phyloP scores from a whole-genome alignment of 2,797 vertebrate species.

The Cossypha polioptera region DNA sequence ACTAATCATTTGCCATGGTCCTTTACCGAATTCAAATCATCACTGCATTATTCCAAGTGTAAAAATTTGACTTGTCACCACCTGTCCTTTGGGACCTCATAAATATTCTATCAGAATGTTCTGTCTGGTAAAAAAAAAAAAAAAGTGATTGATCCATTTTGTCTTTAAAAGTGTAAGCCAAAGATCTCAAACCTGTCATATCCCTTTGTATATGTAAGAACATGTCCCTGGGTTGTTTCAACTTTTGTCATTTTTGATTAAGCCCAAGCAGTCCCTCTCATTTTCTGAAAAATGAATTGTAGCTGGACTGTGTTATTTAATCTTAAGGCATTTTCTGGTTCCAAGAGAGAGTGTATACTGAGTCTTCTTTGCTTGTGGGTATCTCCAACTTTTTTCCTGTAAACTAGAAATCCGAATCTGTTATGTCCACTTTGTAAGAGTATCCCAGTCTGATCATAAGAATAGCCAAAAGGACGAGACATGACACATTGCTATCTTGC shows the following conservation, averaged over 20 bases:
- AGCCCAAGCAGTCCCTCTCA: neutral
- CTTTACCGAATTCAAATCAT: neutral
- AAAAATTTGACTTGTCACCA: neutral
- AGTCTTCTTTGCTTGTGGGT: neutral
- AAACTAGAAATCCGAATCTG: neutral
- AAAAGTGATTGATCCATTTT: neutral
- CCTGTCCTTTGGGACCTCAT: neutral
- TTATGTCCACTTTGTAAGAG: neutral
- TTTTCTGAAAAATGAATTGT: neutral
- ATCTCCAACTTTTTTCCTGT: neutral
- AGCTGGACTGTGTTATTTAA: neutral
- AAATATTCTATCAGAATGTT: neutral
- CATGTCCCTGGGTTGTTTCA: neutral
- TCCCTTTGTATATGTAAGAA: conserved; percentile 76
- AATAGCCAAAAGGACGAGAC: neutral
- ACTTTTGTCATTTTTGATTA: neutral
- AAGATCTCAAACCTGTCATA: conserved; percentile 73
- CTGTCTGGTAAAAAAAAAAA: neutral
- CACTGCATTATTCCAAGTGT: neutral
- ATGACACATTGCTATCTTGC: neutral
- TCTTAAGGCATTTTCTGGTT: neutral
- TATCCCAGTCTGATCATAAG: neutral
- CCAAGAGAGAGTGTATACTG: neutral
- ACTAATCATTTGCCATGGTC: neutral
- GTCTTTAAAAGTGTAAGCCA: conserved; percentile 69